Evolutionary conservation across 2,888 invertebrate species (phyloP), one percentile per base, ranked within the genome.

Genomic region (Linnaemya tessellans): DNA sequence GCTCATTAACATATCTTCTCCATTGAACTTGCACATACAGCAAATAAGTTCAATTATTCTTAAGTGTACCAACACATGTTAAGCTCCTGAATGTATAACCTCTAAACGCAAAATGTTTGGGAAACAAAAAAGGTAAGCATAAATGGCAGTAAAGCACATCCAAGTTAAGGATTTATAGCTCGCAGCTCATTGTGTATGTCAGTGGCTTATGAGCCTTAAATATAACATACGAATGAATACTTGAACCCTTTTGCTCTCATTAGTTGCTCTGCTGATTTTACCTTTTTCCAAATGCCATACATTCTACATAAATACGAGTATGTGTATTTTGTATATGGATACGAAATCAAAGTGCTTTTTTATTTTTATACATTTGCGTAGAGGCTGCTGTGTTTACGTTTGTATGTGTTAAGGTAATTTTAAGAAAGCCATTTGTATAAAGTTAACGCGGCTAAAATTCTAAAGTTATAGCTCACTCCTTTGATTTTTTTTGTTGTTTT

Each of bases 361-460:
- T 60, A 5, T 60, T 1, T 60, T 1, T 46, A 10, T 18, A 3
- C 49, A 7, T 71, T 35, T 46, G 15, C 43, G 15, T 54, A 65
- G 68, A 43, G 51, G 46, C 25, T 9, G 15, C 22, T n/a, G 60
- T 43, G 41, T 65, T n/a, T n/a, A n/a, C n/a, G 30, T 73, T 13
- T 82, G 68, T 64, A 22, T 49, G 22, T 51, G 60, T 54, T 51
- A 68, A 62, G 62, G 38, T 73, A 60, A 68, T 58, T 79, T 73
- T 38, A 70, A 79, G 79, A 74, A 18, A 64, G 56, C 70, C 4
- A 20, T 35, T 18, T 74, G 64, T 70, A 70, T 20, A 54, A 74
- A 84, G 68, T 62, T 74, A 79, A 84, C 74, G 62, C 56, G 79
- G 62, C 68, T 74, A 79, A 73, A 84, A 70, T 84, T 60, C 68